Evolutionary conservation across 2,888 invertebrate genomes (phyloP), one percentile per base, ranked within the genome.

Genomic region (Eupithecia inturbata): DNA sequence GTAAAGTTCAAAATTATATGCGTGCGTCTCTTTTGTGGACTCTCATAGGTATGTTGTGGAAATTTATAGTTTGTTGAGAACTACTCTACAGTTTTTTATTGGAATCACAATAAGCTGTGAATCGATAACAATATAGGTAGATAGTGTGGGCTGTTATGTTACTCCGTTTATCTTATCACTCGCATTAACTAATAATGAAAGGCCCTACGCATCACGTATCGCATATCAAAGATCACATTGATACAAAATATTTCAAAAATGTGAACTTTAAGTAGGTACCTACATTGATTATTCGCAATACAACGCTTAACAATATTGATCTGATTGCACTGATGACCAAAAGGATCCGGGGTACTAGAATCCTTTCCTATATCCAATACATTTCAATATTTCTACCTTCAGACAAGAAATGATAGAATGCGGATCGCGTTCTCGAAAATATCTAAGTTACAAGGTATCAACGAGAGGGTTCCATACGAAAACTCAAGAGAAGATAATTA

Each of bases 401-500:
- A 57, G 26, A 26, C 26, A 49, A n/a, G 45, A 53, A 53, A n/a
- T 22, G 22, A 53, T 53, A 53, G n/a, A 22, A 57, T 4, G 12
- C 26, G 26, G 26, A 57, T 26, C 22, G 12, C 26, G 28, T 57
- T 26, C 26, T 60, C 6, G 2, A 6, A 60, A 28, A 60, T 31
- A 60, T 19, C 45, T 41, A n/a, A 7, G n/a, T 45, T 19, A 45
- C 39, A 39, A 39, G 7, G 28, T 66, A 33, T 60, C 33, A 49
- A n/a, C n/a, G n/a, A 62, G 49, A 76, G 76, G 75, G 70, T 68
- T 67, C 36, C 53, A 22, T 39, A n/a, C 66, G 57, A 39, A 28
- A 73, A 70, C 72, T 62, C 66, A 68, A 31, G 82, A 83, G 82
- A 81, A 84, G 85, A 87, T 89, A 91, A 91, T 91, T 89, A 89